phyloP scores from a whole-genome alignment of 2,888 invertebrate species.

The Bombyx huttoni region DNA sequence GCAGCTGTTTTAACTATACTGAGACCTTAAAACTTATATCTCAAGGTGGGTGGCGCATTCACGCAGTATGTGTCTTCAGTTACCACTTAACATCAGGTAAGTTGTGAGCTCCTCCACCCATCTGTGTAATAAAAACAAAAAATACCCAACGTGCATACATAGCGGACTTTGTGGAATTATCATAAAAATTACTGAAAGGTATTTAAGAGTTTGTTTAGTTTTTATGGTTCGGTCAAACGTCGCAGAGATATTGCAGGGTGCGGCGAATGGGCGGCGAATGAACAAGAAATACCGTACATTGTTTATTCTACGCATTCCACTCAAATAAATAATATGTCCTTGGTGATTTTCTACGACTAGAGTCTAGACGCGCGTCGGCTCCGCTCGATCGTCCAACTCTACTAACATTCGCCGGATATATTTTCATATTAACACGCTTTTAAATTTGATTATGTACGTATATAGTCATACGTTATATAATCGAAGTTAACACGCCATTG shows the following conservation, averaged over 20 bases:
- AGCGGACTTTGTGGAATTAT: no score
- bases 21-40: no score
- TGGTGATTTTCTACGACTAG: constrained; percentile 51
- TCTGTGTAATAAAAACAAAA: no score
- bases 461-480: no score
- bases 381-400: constrained; percentile 19
- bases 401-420: constrained; percentile 26
- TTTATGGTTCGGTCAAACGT: constrained; percentile 6
- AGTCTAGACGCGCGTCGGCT: constrained; percentile 33
- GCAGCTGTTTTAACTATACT: no score
- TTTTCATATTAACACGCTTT: constrained; percentile 30
- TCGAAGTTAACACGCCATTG: no score
- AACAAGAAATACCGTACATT: constrained; percentile 47
- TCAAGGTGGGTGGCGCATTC: no score
- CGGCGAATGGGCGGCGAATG: constrained; percentile 32
- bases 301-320: constrained; percentile 64
- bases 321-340: constrained; percentile 64
- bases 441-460: constrained; percentile 4
- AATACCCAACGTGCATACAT: no score
- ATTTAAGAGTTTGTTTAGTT: background rate
- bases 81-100: no score
- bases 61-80: no score
- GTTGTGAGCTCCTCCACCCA: no score
- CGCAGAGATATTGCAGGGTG: constrained; percentile 26
- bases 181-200: no score